A percentile compares a stretch with the other conserved stretches of the same genome.
phyloP scores from a whole-genome alignment of 2,113 vertebrate genomes.

The Crotalus horridus region DNA sequence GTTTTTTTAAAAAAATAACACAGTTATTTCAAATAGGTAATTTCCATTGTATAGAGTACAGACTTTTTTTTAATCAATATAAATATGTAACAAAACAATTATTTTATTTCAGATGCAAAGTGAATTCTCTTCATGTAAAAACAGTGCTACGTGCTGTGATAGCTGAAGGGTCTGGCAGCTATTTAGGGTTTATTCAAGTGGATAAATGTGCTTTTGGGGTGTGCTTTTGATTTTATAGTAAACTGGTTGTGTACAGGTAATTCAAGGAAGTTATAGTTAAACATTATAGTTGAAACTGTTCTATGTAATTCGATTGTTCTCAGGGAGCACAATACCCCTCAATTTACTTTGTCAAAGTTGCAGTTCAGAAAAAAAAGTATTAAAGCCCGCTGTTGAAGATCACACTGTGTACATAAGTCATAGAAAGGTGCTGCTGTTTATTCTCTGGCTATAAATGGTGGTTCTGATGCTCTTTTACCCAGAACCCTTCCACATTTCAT shows the following conservation, averaged over 20 bases:
- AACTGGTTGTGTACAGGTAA: conserved; percentile 41
- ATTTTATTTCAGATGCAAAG: conserved; percentile 43
- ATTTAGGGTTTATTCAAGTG: conserved; percentile 40
- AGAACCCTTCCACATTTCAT: not conserved
- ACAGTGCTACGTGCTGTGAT: conserved; percentile 38
- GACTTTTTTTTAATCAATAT: conserved; percentile 12
- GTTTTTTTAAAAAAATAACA: not conserved
- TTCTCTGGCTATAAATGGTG: not conserved
- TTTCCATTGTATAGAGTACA: not conserved
- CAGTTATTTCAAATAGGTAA: not conserved
- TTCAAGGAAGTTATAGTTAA: conserved; percentile 50
- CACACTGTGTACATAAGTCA: not conserved
- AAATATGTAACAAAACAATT: conserved; percentile 34
- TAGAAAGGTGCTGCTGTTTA: not conserved
- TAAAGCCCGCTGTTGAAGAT: conserved; percentile 4
- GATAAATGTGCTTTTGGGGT: conserved; percentile 29
- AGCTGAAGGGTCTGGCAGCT: conserved; percentile 36
- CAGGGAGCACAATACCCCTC: not conserved
- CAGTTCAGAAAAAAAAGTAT: conserved; percentile 11
- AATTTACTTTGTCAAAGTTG: conserved; percentile 18
- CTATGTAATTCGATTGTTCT: conserved; percentile 38
- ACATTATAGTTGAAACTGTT: conserved; percentile 46
- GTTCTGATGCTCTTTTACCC: not conserved
- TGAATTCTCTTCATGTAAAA: conserved; percentile 11
- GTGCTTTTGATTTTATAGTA: conserved; percentile 35